Evolutionary conservation across 1,140 invertebrate genomes (phyloP).

Genomic region (Halictus rubicundus): DNA sequence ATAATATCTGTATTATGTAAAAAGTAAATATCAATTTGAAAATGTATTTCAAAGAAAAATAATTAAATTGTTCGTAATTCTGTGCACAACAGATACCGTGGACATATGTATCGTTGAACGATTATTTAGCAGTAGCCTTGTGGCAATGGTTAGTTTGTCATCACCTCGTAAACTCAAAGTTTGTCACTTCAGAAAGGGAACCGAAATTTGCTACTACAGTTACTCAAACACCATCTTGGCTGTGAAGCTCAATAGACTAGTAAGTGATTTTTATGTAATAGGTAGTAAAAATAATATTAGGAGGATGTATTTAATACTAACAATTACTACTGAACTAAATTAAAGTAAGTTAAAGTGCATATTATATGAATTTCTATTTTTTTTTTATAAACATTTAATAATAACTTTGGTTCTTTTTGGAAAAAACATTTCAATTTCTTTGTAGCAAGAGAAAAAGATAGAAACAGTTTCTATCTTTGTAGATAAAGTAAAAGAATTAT

Average conservation of each 20-base stretch:
- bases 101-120: slow-evolving; percentile 97
- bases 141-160: slow-evolving; percentile 95
- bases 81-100: slow-evolving; percentile 83
- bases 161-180: slow-evolving; percentile 97
- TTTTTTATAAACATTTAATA: too few relatives aligned
- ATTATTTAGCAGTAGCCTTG: slow-evolving; percentile 97
- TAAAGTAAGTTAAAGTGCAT: too few relatives aligned
- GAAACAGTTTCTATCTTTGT: too few relatives aligned
- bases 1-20: slow-evolving; percentile 41
- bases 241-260: slow-evolving; percentile 97
- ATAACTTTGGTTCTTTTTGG: too few relatives aligned
- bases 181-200: slow-evolving; percentile 98
- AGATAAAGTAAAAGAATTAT: too few relatives aligned
- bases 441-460: too few relatives aligned
- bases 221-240: slow-evolving; percentile 98
- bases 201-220: slow-evolving; percentile 99
- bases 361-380: too few relatives aligned
- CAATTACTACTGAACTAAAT: too few relatives aligned
- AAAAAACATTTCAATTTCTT: too few relatives aligned
- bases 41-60: not conserved
- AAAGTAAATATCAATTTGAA: not conserved
- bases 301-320: too few relatives aligned
- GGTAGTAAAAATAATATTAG: too few relatives aligned
- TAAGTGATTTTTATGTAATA: slow-evolving; percentile 81
- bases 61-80: slow-evolving; percentile 20